These are phyloP conservation scores for Anhinga rufa DNA, from an alignment of 2,113 vertebrate genomes.

Conservation along the genomic window DNA sequence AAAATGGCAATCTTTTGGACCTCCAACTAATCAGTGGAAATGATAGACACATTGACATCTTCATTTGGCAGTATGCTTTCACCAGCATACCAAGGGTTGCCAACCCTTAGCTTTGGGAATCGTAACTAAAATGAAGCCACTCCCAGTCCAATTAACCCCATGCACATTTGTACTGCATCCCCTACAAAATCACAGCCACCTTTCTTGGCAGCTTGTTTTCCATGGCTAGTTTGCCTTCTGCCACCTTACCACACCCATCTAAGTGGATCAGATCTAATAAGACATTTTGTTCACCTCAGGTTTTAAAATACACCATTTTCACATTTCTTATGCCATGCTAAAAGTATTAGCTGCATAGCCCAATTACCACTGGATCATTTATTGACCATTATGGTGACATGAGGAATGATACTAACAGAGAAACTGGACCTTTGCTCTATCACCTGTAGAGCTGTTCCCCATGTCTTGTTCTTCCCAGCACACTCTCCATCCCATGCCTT, in stretches of 20 bases:
- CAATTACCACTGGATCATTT: not conserved
- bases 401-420: not conserved
- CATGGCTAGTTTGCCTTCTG: not conserved
- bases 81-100: not conserved
- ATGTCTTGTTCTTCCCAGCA: not conserved
- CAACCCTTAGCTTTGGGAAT: not conserved
- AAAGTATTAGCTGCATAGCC: not conserved
- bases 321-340: not conserved
- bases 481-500: rapidly evolving
- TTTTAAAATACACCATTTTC: not conserved
- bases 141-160: not conserved
- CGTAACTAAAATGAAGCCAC: not conserved
- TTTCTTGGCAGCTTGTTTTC: not conserved
- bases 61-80: not conserved
- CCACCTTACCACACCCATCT: not conserved
- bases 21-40: not conserved
- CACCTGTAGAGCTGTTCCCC: not conserved
- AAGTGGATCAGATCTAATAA: not conserved
- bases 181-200: not conserved
- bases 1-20: not conserved
- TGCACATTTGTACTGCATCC: not conserved
- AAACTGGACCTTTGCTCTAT: not conserved
- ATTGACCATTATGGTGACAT: not conserved
- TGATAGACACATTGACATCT: not conserved
- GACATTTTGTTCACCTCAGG: not conserved